Conservation (phyloP, 2,888 invertebrate genomes). For the Rhaphigaster nebulosa region DNA sequence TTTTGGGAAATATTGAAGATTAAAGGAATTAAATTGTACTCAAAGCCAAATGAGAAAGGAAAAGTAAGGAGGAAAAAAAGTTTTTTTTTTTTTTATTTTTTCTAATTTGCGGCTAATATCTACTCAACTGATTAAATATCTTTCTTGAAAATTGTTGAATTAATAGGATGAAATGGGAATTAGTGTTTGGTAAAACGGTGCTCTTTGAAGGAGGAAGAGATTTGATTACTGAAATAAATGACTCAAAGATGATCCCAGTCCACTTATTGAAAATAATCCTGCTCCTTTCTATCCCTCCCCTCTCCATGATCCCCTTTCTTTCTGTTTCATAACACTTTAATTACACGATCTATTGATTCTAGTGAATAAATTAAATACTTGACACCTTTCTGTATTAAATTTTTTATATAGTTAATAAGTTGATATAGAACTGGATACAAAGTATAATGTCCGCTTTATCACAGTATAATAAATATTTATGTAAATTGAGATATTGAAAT, state of each 20-base stretch:
- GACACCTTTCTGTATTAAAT: too few relatives aligned
- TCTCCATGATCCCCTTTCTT: neutral
- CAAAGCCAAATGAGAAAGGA: neutral
- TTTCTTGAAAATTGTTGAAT: slow-evolving; percentile 7
- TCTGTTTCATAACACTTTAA: neutral
- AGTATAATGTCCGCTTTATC: too few relatives aligned
- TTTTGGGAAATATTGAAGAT: slow-evolving; percentile 36
- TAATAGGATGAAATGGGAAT: neutral
- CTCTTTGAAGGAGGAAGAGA: neutral
- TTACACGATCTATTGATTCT: neutral
- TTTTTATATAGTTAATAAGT: too few relatives aligned
- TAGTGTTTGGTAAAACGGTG: slow-evolving; percentile 16
- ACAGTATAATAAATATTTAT: too few relatives aligned
- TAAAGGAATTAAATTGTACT: slow-evolving; percentile 47
- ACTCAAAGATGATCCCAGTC: slow-evolving; percentile 17
- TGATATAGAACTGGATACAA: too few relatives aligned
- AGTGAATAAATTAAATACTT: neutral
- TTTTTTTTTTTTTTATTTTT: neutral
- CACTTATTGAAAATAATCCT: slow-evolving; percentile 7
- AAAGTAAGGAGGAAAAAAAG: too few relatives aligned
- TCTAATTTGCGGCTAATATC: slow-evolving; percentile 17
- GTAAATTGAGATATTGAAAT: too few relatives aligned
- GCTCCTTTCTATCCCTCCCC: neutral
- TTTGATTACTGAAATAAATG: slow-evolving; percentile 32
- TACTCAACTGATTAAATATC: slow-evolving; percentile 37